A percentile compares a stretch with the other conserved stretches of the same genome.
Conservation (phyloP, 2,888 invertebrate genomes). For the Nebria brevicollis region DNA sequence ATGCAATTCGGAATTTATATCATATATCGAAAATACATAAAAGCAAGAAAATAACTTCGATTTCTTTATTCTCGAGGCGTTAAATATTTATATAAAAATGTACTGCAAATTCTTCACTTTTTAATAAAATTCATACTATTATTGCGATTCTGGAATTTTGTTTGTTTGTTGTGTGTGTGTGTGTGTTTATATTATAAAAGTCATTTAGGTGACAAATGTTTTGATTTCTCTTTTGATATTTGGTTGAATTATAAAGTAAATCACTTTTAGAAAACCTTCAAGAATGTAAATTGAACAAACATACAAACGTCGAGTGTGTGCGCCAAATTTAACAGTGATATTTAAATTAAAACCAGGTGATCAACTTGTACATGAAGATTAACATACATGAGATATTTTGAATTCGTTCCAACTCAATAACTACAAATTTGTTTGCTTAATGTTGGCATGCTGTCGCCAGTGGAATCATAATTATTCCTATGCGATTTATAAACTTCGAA, state of each 20-base stretch:
- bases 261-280: neutral
- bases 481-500: neutral
- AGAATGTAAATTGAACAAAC: neutral
- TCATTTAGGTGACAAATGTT: no score
- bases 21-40: neutral
- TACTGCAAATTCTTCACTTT: neutral
- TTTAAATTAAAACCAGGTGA: conserved; percentile 1
- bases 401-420: neutral
- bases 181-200: no score
- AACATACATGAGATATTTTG: neutral
- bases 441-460: neutral
- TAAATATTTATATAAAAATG: neutral
- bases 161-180: no score
- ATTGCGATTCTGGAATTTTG: neutral
- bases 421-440: neutral
- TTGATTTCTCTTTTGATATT: no score
- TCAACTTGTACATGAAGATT: neutral
- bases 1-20: neutral
- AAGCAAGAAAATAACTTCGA: neutral
- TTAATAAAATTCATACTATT: neutral
- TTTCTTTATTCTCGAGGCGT: neutral
- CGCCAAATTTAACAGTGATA: neutral
- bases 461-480: neutral
- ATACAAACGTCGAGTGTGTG: neutral
- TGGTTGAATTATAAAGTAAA: neutral